Base-by-base conservation (phyloP, 2,888 invertebrate genomes). In the Mycalesis mineus region DNA sequence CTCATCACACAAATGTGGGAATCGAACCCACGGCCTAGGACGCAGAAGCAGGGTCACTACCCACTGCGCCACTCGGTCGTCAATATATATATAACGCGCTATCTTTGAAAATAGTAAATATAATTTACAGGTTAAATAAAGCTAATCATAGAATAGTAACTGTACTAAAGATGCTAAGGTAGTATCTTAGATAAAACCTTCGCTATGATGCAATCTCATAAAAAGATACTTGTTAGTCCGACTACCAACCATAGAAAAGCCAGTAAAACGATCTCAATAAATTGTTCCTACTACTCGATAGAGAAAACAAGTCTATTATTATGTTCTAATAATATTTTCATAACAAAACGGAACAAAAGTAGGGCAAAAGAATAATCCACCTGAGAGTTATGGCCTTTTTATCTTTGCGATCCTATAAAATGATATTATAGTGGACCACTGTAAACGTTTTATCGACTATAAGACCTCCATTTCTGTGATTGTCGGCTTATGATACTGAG, bases 331-430 rank as follows among this genome's bases (percentile, higher is more conserved):
- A 52, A 52, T 52, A 52, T 52, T 52, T 52, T 40, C 47, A 58
- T 52, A 42, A 31, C 52, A 31, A 51, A 41, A 15, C 40, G 8
- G 29, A n/a, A 11, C 31, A 41, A 42, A 52, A 50, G 13, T 52
- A 33, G 41, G 40, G 7, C 51, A 41, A 52, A 52, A 52, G 29
- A 41, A 52, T 52, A 52, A 52, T 52, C 42, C 52, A 66, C 64
- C 65, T 67, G 62, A 56, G 57, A 55, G 42, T 60, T 58, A 58
- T 60, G 62, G 53, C 39, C 41, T 63, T 62, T 62, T 62, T 57
- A 60, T 63, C 42, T 60, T 60, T 57, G 47, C 52, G 60, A 55
- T 58, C 57, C 55, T 58, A 62, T 62, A 62, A 62, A 62, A 58
- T 53, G 15, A 58, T 57, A 44, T 37, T 50, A 50, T 51, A 60